Evolutionary conservation across 1,140 invertebrate species (phyloP).

Genomic region (Ostrea edulis): DNA sequence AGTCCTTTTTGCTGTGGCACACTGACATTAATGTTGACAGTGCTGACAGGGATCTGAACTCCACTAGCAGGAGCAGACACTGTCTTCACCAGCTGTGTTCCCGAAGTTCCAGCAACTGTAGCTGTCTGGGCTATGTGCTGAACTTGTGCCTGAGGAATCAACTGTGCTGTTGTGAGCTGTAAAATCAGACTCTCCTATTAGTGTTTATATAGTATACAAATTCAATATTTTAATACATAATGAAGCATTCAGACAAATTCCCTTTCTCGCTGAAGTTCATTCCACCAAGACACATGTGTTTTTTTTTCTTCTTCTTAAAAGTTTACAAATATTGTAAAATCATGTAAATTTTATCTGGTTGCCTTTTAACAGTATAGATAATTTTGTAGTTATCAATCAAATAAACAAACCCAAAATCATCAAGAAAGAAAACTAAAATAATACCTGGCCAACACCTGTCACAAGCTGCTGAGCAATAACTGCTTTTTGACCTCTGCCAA

Average conservation of each 20-base stretch:
- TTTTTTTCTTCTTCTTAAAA: neutral
- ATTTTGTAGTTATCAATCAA: neutral
- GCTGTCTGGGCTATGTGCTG: slow-evolving; percentile 64
- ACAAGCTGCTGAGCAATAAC: slow-evolving; percentile 66
- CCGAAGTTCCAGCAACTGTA: slow-evolving; percentile 54
- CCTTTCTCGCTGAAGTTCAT: neutral
- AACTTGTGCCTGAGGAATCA: slow-evolving; percentile 70
- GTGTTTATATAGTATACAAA: neutral
- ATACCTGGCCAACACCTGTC: slow-evolving; percentile 62
- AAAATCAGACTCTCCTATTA: neutral
- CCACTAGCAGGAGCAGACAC: slow-evolving; percentile 65
- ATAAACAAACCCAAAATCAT: neutral
- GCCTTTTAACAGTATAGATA: too few species aligned
- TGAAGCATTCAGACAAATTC: too few species aligned
- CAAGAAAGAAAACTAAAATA: neutral
- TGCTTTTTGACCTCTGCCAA: slow-evolving; percentile 59
- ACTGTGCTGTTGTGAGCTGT: slow-evolving; percentile 65
- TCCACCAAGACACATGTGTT: neutral
- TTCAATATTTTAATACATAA: too few species aligned
- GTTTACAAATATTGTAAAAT: neutral
- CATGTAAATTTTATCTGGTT: neutral
- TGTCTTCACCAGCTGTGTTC: slow-evolving; percentile 71
- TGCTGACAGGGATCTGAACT: slow-evolving; percentile 66
- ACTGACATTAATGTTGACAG: slow-evolving; percentile 72
- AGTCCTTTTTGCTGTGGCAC: slow-evolving; percentile 48